These are phyloP conservation scores for Jacana jacana DNA, from an alignment of 2,113 vertebrate genomes.

Conservation along the genomic window DNA sequence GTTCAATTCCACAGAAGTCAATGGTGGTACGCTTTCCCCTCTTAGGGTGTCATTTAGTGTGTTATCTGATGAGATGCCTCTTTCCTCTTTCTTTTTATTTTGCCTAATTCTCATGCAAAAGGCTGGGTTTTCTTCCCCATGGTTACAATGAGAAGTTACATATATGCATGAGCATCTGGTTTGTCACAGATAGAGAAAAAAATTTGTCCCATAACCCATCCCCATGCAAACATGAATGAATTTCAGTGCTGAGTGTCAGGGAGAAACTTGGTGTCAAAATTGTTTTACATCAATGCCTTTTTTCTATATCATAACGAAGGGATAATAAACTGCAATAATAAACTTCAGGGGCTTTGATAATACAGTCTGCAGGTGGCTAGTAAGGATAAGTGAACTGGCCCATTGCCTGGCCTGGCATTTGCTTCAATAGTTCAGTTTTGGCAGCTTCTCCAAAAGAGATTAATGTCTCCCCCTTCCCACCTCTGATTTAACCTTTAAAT, in stretches of 20 bases:
- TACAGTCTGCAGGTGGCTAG: constrained; percentile 16
- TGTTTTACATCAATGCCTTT: background rate
- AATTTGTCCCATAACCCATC: background rate
- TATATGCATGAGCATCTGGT: constrained; percentile 10
- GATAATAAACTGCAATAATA: background rate
- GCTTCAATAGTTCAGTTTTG: constrained; percentile 19
- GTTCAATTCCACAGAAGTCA: background rate
- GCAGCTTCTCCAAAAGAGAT: constrained; percentile 22
- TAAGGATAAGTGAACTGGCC: constrained; percentile 49
- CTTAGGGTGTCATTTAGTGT: background rate
- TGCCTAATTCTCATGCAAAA: background rate
- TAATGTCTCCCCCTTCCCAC: background rate
- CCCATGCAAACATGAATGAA: background rate
- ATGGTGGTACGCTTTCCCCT: background rate
- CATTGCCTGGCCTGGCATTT: constrained; percentile 28
- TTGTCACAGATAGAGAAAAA: background rate
- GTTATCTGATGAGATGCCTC: background rate
- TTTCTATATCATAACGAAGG: background rate
- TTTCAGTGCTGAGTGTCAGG: background rate
- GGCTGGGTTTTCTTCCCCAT: background rate
- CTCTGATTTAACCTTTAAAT: constrained; percentile 57
- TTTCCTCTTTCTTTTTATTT: background rate
- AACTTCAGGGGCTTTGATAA: constrained; percentile 2
- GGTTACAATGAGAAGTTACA: background rate
- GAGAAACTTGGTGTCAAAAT: constrained; percentile 7